Percentiles rank a stretch among this genome's conserved stretches.
phyloP scores from a whole-genome alignment of 2,113 vertebrate species.

The Dryoscopus gambensis region DNA sequence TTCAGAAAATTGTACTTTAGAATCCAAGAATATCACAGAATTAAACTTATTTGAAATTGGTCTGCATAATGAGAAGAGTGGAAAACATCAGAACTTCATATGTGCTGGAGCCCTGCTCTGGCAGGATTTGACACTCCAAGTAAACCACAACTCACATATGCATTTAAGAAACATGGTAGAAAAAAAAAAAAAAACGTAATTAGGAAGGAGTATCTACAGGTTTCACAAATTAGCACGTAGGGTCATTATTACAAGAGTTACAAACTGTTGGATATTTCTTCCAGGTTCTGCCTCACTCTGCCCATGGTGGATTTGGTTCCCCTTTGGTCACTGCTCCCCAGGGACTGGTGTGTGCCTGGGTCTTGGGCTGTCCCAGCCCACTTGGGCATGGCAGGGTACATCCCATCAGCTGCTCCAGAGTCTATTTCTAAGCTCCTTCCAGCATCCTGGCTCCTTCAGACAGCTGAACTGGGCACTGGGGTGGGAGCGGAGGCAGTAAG shows the following conservation, averaged over 20 bases:
- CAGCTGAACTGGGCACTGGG: background rate
- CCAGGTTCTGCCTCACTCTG: background rate
- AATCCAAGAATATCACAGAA: background rate
- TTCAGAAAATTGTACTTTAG: background rate
- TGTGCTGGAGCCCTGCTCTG: background rate
- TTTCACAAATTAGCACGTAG: background rate
- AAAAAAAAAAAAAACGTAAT: background rate
- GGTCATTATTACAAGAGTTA: background rate
- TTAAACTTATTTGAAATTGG: background rate
- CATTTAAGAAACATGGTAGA: background rate
- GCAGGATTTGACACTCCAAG: background rate
- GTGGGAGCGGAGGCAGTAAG: background rate
- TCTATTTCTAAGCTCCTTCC: background rate
- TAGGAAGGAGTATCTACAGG: background rate
- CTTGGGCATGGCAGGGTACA: background rate
- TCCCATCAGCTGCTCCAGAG: background rate
- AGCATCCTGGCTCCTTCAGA: background rate
- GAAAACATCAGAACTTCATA: background rate
- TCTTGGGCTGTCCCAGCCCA: background rate
- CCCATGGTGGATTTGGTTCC: background rate
- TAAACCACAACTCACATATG: background rate
- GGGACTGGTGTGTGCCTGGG: background rate
- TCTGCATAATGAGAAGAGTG: background rate
- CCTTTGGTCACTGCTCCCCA: background rate
- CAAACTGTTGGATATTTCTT: background rate